phyloP scores from a whole-genome alignment of 2,113 vertebrate genomes.

The Laticauda colubrina region DNA sequence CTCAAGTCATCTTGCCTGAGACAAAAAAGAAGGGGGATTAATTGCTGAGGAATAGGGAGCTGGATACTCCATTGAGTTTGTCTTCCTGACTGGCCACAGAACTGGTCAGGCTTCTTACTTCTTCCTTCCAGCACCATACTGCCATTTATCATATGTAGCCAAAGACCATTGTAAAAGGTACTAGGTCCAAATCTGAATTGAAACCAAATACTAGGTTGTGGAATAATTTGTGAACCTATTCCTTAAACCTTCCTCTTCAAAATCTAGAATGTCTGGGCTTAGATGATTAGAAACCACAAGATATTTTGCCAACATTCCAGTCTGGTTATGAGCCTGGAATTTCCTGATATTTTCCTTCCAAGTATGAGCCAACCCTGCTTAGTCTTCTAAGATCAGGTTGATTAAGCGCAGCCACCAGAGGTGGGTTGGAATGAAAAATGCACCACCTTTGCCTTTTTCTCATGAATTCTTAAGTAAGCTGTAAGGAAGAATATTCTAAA shows the following conservation, averaged over 20 bases:
- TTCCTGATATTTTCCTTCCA: background rate
- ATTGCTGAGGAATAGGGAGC: background rate
- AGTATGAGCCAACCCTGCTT: background rate
- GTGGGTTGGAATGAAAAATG: background rate
- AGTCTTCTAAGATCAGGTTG: background rate
- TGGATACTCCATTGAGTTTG: background rate
- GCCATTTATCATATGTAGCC: background rate
- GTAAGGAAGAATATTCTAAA: background rate
- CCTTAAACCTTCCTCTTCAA: background rate
- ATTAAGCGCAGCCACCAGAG: background rate
- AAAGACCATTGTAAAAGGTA: background rate
- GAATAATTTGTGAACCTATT: background rate
- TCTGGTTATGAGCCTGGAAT: background rate
- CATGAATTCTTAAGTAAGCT: background rate
- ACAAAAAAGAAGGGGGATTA: background rate
- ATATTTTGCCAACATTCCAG: background rate
- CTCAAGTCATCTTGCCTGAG: background rate
- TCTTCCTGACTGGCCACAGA: background rate
- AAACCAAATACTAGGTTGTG: background rate
- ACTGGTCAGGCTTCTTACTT: background rate
- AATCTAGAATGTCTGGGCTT: background rate
- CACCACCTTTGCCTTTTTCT: background rate
- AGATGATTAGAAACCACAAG: background rate
- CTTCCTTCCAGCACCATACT: background rate
- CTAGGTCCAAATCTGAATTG: background rate